These are phyloP conservation scores for Xiphias gladius DNA, from an alignment of 2,113 vertebrate species.

Conservation along the genomic window DNA sequence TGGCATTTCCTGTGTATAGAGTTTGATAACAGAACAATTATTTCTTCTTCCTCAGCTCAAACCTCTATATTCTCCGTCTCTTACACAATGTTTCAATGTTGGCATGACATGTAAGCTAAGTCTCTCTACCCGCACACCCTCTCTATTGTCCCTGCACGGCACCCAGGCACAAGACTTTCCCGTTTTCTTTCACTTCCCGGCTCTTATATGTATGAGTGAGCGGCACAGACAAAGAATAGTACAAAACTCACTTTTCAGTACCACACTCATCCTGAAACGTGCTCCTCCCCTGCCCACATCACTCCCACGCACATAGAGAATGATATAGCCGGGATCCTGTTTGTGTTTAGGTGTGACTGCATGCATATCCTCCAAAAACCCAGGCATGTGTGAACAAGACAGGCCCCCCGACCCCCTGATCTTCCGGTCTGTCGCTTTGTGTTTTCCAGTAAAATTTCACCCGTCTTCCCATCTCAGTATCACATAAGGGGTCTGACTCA, in stretches of 20 bases:
- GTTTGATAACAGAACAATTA: background rate
- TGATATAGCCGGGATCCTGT: background rate
- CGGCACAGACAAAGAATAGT: background rate
- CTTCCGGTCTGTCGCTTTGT: background rate
- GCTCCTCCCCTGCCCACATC: background rate
- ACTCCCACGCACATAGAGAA: background rate
- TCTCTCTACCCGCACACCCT: constrained; percentile 43
- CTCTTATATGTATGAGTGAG: constrained; percentile 4
- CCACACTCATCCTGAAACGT: constrained; percentile 32
- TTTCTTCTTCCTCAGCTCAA: background rate
- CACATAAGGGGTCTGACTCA: constrained; percentile 60
- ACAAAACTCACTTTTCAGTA: background rate
- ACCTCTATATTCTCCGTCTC: background rate
- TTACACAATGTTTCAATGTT: background rate
- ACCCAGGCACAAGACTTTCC: constrained; percentile 73
- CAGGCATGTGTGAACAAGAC: background rate
- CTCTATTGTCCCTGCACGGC: constrained; percentile 66
- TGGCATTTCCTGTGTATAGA: background rate
- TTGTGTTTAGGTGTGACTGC: background rate
- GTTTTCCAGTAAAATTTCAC: constrained; percentile 48
- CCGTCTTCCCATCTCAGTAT: background rate
- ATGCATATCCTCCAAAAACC: background rate
- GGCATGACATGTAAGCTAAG: constrained; percentile 28
- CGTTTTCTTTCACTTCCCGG: constrained; percentile 77
- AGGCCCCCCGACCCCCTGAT: background rate